These are phyloP conservation scores for Acromyrmex echinatior DNA, from an alignment of 1,140 invertebrate species.

Conservation along the genomic window DNA sequence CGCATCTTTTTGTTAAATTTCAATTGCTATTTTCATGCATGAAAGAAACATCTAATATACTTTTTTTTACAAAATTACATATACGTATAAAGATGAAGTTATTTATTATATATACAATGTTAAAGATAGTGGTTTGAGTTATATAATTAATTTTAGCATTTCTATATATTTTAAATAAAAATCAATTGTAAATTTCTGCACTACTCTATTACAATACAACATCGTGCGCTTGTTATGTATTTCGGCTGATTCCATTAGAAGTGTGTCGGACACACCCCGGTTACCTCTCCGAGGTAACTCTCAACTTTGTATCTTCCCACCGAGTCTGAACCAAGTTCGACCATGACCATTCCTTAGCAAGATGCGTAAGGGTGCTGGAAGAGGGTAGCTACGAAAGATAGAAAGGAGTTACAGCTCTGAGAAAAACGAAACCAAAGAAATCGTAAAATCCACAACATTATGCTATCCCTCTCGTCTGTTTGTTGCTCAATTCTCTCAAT, in stretches of 20 bases:
- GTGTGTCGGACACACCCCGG: conserved; percentile 16
- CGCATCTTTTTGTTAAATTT: conserved; percentile 24
- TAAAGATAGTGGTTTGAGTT: background rate
- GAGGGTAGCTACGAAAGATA: conserved; percentile 44
- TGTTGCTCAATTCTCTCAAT: conserved; percentile 5
- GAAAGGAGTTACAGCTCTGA: background rate
- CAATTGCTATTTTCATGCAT: background rate
- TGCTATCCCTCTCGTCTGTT: background rate
- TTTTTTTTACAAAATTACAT: background rate
- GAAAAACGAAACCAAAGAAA: conserved; percentile 5
- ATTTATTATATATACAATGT: background rate
- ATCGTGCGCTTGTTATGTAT: background rate
- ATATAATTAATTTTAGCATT: background rate
- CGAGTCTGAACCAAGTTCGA: conserved; percentile 50
- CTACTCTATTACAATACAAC: background rate
- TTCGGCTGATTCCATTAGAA: background rate
- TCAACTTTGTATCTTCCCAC: background rate
- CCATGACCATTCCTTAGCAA: conserved; percentile 73
- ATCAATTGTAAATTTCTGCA: background rate
- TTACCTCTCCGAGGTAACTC: background rate
- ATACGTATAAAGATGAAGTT: background rate
- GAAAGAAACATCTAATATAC: background rate
- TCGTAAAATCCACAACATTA: conserved; percentile 61
- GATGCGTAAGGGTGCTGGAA: conserved; percentile 73
- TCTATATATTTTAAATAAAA: no score